A percentile compares a stretch with the other conserved stretches of the same genome.
Evolutionary conservation across 2,888 invertebrate genomes (phyloP).

Genomic region (Macrosiphum euphorbiae): DNA sequence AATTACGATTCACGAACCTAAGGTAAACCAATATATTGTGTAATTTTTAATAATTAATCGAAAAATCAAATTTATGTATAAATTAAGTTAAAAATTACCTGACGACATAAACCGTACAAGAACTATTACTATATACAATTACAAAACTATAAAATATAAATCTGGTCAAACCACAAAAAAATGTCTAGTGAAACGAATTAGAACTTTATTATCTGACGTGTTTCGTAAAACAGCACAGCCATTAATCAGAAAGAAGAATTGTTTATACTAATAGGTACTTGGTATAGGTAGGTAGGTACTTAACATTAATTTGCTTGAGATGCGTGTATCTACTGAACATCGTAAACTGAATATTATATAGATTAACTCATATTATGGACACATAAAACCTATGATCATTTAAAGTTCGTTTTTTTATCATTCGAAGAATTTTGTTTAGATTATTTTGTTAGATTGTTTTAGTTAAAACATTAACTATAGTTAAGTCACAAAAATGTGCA

Average conservation of each 20-base stretch:
- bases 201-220: background rate
- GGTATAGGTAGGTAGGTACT: too few species aligned
- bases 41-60: background rate
- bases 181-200: background rate
- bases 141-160: too few species aligned
- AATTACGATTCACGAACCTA: background rate
- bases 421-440: background rate
- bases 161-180: background rate
- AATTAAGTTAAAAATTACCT: background rate
- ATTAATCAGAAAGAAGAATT: too few species aligned
- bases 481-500: background rate
- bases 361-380: too few species aligned
- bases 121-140: too few species aligned
- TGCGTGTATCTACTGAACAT: too few species aligned
- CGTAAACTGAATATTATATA: too few species aligned
- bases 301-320: too few species aligned
- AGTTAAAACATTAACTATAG: background rate
- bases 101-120: background rate
- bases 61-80: background rate
- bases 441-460: background rate
- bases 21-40: background rate
- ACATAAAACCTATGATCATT: background rate
- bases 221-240: background rate
- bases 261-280: too few species aligned
- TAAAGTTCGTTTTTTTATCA: background rate